Evolutionary conservation across 1,140 invertebrate genomes (phyloP).

Genomic region (Drosophila mojavensis): DNA sequence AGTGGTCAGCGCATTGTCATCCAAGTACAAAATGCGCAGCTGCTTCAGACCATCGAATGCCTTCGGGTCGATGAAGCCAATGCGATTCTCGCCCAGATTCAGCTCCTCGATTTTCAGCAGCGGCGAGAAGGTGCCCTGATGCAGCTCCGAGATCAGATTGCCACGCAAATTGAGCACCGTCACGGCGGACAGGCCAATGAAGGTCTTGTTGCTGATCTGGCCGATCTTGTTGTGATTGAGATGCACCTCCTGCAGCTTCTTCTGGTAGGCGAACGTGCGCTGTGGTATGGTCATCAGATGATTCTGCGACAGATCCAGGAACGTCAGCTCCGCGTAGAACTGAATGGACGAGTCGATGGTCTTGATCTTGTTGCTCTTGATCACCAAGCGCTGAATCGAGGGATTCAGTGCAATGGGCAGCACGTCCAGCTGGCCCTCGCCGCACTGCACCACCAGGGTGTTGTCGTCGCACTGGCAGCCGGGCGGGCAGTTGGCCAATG

Average conservation of each 20-base stretch:
- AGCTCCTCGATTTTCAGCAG: conserved; percentile 92
- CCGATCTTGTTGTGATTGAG: conserved; percentile 94
- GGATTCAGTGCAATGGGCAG: conserved; percentile 96
- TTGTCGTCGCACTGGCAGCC: conserved; percentile 95
- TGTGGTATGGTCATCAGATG: conserved; percentile 91
- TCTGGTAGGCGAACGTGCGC: conserved; percentile 91
- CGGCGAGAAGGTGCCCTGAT: conserved; percentile 90
- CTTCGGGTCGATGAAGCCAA: conserved; percentile 90
- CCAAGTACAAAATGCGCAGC: conserved; percentile 91
- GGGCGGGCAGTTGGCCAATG: conserved; percentile 88
- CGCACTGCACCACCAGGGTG: conserved; percentile 92
- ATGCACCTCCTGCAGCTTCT: conserved; percentile 92
- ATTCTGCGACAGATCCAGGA: conserved; percentile 93
- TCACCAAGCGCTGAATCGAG: conserved; percentile 91
- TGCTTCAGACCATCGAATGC: conserved; percentile 92
- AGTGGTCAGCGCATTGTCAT: conserved; percentile 92
- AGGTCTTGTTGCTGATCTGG: conserved; percentile 90
- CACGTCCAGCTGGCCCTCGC: conserved; percentile 93
- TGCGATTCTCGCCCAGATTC: conserved; percentile 94
- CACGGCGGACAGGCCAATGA: conserved; percentile 90
- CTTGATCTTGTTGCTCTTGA: conserved; percentile 94
- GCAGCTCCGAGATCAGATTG: conserved; percentile 93
- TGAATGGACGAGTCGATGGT: conserved; percentile 94
- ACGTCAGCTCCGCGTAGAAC: conserved; percentile 93
- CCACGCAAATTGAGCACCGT: conserved; percentile 92